Evolutionary conservation across 2,797 vertebrate genomes (phyloP), one percentile per base, ranked within the genome.

Genomic region (Buceros bicornis): DNA sequence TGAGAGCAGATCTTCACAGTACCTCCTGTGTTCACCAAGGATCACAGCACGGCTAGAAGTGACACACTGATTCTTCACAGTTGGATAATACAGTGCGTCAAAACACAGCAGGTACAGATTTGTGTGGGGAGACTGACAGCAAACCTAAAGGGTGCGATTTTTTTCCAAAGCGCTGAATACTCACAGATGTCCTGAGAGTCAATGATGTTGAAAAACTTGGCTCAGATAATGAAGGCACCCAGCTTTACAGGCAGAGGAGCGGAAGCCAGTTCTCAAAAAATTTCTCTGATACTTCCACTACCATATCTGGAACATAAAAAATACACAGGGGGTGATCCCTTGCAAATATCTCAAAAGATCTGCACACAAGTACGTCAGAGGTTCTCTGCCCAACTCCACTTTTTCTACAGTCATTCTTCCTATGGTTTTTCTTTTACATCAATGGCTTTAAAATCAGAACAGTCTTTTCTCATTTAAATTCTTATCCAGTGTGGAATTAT

Each of bases 41-140:
- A 91, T 73, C 56, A 79, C 43, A 57, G 60, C 16, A 37, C 80
- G 81, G 93, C 81, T 90, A 60, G 64, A 93, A 82, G n/a, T 70
- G 73, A 82, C 81, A 82, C 33, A 43, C 35, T 66, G 33, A 82
- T 80, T 90, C 78, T 90, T 85, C 70, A 42, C 60, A 60, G 70
- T 72, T 79, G 47, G 51, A 28, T 87, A 87, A 88, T 51, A 76
- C 50, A 56, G 60, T 73, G 24, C 31, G 64, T 40, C 50, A n/a
- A 93, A 93, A 92, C 66, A 79, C 78, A 93, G 71, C 82, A 89
- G 83, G 64, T 94, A 87, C 16, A 80, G 51, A 60, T 28, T 70
- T 10, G 42, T 70, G 73, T 67, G 51, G 53, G 71, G 56, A 95
- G 43, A 79, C 16, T 58, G 45, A 91, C 81, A 14, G n/a, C 29